These are phyloP conservation scores for Xenops minutus DNA, from an alignment of 2,797 vertebrate species.

Conservation along the genomic window DNA sequence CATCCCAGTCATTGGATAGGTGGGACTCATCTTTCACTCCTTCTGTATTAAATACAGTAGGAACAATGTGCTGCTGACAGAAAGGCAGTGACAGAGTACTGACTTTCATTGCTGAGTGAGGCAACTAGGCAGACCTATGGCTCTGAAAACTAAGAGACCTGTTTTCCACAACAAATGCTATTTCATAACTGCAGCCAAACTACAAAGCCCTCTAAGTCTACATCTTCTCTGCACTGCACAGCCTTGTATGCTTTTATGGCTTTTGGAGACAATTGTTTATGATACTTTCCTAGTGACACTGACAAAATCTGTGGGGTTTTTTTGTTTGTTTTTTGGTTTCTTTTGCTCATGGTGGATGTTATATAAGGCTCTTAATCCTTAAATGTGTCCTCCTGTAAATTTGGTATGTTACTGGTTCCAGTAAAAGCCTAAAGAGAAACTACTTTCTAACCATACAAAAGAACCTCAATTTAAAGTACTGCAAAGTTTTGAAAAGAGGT, in stretches of 20 bases:
- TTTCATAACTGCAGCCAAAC: background rate
- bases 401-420: background rate
- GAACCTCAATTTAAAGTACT: background rate
- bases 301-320: background rate
- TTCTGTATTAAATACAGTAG: background rate
- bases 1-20: rapidly evolving
- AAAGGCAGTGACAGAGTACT: background rate
- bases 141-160: background rate
- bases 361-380: background rate
- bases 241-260: background rate
- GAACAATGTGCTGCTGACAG: background rate
- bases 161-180: background rate
- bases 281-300: background rate
- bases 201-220: background rate
- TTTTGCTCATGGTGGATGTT: background rate
- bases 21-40: rapidly evolving
- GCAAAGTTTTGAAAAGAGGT: background rate
- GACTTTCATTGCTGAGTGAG: background rate
- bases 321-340: background rate
- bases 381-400: background rate
- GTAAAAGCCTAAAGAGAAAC: background rate
- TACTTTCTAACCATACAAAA: background rate
- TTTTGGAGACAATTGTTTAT: background rate
- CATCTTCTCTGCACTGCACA: rapidly evolving
- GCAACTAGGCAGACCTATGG: rapidly evolving